phyloP scores from a whole-genome alignment of 2,113 vertebrate genomes.

The Halichoerus grypus region DNA sequence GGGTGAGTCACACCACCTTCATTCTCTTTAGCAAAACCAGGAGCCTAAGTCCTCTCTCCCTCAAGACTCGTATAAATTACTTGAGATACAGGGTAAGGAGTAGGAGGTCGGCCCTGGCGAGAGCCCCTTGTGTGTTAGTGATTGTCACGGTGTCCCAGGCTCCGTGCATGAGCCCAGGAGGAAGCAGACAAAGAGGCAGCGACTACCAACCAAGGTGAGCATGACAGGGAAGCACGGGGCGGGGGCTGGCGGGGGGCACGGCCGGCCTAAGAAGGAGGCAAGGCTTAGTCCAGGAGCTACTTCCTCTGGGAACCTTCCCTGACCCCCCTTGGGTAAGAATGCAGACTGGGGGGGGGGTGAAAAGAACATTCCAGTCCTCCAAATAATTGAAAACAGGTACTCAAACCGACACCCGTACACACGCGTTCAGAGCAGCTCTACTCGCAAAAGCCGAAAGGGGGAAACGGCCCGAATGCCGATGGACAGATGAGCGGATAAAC shows the following conservation, averaged over 20 bases:
- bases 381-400: neutral
- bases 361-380: neutral
- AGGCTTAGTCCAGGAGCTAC: neutral
- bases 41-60: neutral
- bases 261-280: neutral
- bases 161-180: neutral
- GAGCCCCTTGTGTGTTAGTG: accelerated
- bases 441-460: neutral
- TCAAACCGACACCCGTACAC: neutral
- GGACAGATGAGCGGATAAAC: neutral
- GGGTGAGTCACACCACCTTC: neutral
- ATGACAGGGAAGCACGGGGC: accelerated
- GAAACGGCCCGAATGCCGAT: neutral
- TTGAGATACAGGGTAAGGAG: neutral
- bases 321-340: neutral
- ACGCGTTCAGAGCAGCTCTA: neutral
- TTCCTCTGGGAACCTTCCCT: neutral
- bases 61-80: neutral
- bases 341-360: neutral
- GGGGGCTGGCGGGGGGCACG: accelerated
- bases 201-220: neutral
- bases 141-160: accelerated
- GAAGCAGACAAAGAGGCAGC: neutral
- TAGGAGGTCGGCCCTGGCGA: accelerated
- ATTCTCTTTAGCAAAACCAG: neutral